A percentile compares a stretch with the other conserved stretches of the same genome.
Conservation (phyloP, 1,140 invertebrate genomes). For the Ectropis grisescens region DNA sequence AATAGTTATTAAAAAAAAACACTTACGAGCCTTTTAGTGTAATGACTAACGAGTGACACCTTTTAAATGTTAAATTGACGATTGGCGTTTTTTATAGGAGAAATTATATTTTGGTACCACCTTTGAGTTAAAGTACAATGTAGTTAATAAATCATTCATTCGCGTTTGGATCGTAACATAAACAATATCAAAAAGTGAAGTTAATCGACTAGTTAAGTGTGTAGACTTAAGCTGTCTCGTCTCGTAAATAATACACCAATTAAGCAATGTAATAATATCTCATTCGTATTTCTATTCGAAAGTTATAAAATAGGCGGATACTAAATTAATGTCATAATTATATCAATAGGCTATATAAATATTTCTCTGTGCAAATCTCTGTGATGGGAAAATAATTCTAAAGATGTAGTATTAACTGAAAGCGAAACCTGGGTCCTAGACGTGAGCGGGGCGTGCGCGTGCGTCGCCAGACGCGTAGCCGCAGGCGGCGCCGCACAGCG, state of each 20-base stretch:
- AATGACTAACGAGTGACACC: too few species aligned
- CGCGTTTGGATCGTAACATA: conserved; percentile 40
- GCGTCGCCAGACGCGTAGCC: too few species aligned
- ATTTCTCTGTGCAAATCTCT: conserved; percentile 63
- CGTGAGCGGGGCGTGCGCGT: conserved; percentile 2
- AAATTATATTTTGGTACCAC: conserved; percentile 64
- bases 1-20: too few species aligned
- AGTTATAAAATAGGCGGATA: conserved; percentile 51
- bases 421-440: conserved; percentile 31
- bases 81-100: conserved; percentile 60
- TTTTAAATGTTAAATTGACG: too few species aligned
- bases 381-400: conserved; percentile 65
- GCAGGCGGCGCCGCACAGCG: too few species aligned
- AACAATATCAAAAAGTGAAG: conserved; percentile 34
- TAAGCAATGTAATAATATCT: conserved; percentile 32
- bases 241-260: conserved; percentile 57
- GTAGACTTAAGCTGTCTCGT: conserved; percentile 58
- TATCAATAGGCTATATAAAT: conserved; percentile 58
- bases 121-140: conserved; percentile 68
- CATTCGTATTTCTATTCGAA: conserved; percentile 51
- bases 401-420: conserved; percentile 63
- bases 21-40: too few species aligned
- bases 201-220: conserved; percentile 53
- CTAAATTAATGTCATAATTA: conserved; percentile 53
- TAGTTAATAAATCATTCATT: conserved; percentile 57